Evolutionary conservation across 2,797 vertebrate species (phyloP), one percentile per base, ranked within the genome.

Genomic region (Urocyon cinereoargenteus): DNA sequence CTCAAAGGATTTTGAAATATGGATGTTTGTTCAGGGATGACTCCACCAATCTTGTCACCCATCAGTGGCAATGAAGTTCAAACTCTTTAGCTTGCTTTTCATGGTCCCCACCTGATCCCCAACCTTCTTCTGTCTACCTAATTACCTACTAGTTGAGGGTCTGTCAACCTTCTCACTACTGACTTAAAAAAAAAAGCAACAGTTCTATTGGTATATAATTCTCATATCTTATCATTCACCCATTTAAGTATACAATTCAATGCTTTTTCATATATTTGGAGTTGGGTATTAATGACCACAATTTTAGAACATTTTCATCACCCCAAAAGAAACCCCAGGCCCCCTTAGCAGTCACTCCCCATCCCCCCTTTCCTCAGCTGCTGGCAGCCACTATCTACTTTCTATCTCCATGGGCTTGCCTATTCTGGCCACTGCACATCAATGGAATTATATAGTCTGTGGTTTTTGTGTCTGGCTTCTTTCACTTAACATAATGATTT

Each of bases 131-230:
- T 77, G 28, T 86, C 72, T 24, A 45, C 81, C 36, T 21, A 73
- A 64, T 86, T 31, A 62, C 34, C 40, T 78, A 49, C 15, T 21
- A 55, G 26, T 55, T n/a, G 14, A 3, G 40, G 18, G n/a, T 77
- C 72, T 84, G n/a, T 64, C 68, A 31, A 21, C 8, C 45, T 87
- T 22, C 2, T 45, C 49, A 28, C 68, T 70, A 55, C 34, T 72
- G 40, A 94, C 0, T 13, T 86, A 4, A 34, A 57, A 81, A 40
- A 5, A 5, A 61, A 40, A 24, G 8, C 13, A 1, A 2, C 70
- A 75, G 51, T n/a, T 91, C 81, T 86, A n/a, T 51, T 91, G 40
- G 61, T 28, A 77, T 82, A 53, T 61, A 82, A 59, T 96, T 91
- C 49, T 62, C 62, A 16, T 9, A 87, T 19, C 40, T 55, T 51